Base-by-base conservation (phyloP, 30 jellyfish, hydroid and myxozoan genomes). In the Cassiopea xamachana region DNA sequence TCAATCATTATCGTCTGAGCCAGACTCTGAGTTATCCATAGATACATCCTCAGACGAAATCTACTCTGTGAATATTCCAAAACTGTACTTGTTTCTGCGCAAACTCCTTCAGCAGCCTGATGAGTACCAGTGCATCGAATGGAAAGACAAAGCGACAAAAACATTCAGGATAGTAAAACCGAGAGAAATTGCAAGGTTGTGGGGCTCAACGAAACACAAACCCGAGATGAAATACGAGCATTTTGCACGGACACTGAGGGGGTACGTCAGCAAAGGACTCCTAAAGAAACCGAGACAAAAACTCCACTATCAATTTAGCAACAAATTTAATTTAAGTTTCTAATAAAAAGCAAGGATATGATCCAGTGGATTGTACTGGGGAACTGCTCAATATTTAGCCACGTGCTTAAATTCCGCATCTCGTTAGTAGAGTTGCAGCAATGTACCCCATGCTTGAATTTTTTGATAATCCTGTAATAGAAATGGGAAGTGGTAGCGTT, bases 221-320 rank as follows among this genome's bases (percentile, higher is more conserved):
- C 92, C 92, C 1, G 50, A 70, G 16, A 84, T 84, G 92, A 84
- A 84, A 39, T 84, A 84, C 46, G 92, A 84, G 44, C 92, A 84
- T 27, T 73, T 84, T 73, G 92, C 92, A 51, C 92, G 92, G 67
- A 84, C 92, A 6, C 16, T 84, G 75, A 80, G 92, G 16, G 92
- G 92, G 5, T 84, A 84, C 68, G 80, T 84, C 64, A 46, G 75
- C 48, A 73, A 68, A 8, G 92, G 92, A 13, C 83, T 84, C 44
- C 85, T 84, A 73, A 47, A 59, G 16, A 84, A 84, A 48, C 92
- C 92, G 17, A 62, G 92, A 39, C 71, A 71, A 58, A 84, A 84
- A 59, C 85, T 84, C 27, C 44, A 61, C 8, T 84, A 70, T 49
- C 92, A 84, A 46, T 84, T 84, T 50, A 39, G 79, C 9, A 59